phyloP scores from a whole-genome alignment of 2,113 vertebrate species.

The Chlamydotis undulata region DNA sequence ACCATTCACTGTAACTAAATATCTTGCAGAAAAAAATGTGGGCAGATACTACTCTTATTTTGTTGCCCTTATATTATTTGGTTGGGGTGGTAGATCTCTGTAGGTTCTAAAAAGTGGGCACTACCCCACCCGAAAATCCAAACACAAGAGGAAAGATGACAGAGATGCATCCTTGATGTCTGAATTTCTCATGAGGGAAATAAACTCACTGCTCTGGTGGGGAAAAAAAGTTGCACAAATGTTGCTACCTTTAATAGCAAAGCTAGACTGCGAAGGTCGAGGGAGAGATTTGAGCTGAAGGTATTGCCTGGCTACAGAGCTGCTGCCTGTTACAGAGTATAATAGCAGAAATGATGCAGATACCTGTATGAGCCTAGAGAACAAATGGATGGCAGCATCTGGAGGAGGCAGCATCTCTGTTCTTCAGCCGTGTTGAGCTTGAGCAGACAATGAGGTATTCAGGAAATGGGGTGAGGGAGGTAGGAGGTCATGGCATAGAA shows the following conservation, averaged over 20 bases:
- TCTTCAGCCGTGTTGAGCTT: not conserved
- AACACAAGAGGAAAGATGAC: fast-evolving
- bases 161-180: not conserved
- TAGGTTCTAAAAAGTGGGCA: not conserved
- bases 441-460: not conserved
- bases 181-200: not conserved
- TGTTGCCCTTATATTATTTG: not conserved
- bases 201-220: not conserved
- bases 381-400: not conserved
- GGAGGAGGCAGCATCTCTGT: not conserved
- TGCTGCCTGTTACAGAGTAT: not conserved
- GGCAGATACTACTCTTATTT: not conserved
- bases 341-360: not conserved
- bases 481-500: not conserved
- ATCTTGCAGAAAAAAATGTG: not conserved
- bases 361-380: not conserved
- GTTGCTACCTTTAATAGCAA: not conserved
- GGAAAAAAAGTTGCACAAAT: not conserved
- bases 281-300: not conserved
- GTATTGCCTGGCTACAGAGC: not conserved
- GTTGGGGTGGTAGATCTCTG: not conserved
- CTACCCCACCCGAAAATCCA: fast-evolving
- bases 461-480: not conserved
- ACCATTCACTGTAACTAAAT: not conserved
- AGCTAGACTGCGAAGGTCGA: not conserved